Conservation (phyloP, 2,797 vertebrate genomes). For the Ibycter americanus region DNA sequence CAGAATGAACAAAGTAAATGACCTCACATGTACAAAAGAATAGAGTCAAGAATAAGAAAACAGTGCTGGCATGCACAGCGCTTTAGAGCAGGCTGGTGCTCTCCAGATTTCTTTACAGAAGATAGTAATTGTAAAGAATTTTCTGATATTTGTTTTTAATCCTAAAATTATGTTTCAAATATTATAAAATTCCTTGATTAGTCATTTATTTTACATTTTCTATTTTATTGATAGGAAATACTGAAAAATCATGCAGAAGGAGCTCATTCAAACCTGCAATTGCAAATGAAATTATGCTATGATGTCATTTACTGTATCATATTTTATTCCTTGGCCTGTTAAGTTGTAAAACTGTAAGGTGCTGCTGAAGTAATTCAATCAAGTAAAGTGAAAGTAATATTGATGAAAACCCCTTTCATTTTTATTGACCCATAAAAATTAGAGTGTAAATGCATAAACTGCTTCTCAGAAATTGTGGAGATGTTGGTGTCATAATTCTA, state of each 20-base stretch:
- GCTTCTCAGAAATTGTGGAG: not conserved
- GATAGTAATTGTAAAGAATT: not conserved
- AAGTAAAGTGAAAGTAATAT: slow-evolving; percentile 68
- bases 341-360: slow-evolving; percentile 50
- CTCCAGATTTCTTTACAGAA: not conserved
- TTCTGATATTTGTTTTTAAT: not conserved
- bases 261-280: not conserved
- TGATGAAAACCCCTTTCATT: slow-evolving; percentile 57
- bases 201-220: not conserved
- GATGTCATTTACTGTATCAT: not conserved
- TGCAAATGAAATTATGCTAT: not conserved
- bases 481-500: not conserved
- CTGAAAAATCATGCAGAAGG: not conserved
- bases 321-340: slow-evolving; percentile 14
- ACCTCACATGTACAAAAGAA: not conserved
- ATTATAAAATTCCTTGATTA: too few species aligned
- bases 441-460: slow-evolving; percentile 9
- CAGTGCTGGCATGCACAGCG: not conserved
- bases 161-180: not conserved
- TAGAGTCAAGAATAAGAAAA: not conserved
- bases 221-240: not conserved
- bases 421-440: slow-evolving; percentile 65
- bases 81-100: not conserved
- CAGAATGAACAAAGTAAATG: slow-evolving; percentile 20
- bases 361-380: slow-evolving; percentile 42